Base-by-base conservation (phyloP, 1,140 invertebrate species). In the Apis cerana region DNA sequence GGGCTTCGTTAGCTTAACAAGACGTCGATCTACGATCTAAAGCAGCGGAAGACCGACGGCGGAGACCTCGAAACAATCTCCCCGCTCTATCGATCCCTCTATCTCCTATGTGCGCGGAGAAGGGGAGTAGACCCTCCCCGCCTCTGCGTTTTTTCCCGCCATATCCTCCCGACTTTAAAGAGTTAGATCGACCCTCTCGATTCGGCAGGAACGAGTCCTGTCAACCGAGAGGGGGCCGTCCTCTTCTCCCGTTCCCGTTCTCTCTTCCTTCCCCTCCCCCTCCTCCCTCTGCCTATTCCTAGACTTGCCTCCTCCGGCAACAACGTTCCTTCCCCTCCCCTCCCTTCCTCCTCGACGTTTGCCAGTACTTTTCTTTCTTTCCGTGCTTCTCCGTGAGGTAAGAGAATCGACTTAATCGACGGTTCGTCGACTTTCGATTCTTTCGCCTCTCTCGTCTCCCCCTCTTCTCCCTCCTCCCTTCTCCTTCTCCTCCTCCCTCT, bases 131-230 rank as follows among this genome's bases (percentile, higher is more conserved):
- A 13, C 43, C 64, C 61, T 54, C 43, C 59, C 68, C 81, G 27
- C 15, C 13, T 59, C 54, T 75, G 67, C 75, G 72, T 86, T 85
- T 87, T 85, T 83, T 85, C 83, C 79, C 23, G 17, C 76, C 33
- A 43, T 27, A 85, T 83, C 85, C 85, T 76, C 33, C 50, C 77
- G 82, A 87, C 76, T 79, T 82, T 87, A 79, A 82, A 58, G 56
- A 85, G 78, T 71, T 74, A 88, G 87, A 88, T 88, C 87, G 87
- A 80, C 78, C 87, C 75, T 79, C 80, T 85, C 86, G 87, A 88
- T 88, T 88, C 79, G 87, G 70, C 70, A 56, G 82, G 76, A 85
- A 83, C 83, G 86, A 64, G 83, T 83, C 80, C 83, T 88, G 87
- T 88, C 87, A 88, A 88, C 86, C 75, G 19, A 33, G 61, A 61